Conservation (phyloP, 2,888 invertebrate genomes). For the Hydriomena furcata region DNA sequence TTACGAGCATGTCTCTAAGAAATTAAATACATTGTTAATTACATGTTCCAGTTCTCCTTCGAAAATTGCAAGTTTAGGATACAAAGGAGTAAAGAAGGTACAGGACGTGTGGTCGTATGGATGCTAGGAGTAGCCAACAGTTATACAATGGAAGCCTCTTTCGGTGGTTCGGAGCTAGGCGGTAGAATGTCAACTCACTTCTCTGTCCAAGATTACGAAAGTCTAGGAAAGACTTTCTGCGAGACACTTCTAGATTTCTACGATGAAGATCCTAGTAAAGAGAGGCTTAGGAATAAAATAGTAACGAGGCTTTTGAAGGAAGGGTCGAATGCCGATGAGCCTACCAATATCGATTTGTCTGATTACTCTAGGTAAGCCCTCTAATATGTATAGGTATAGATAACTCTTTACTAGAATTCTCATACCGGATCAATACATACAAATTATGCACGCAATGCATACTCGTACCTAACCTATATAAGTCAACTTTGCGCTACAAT, state of each 20-base stretch:
- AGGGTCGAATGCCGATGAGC: slow-evolving; percentile 95
- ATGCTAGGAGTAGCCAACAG: slow-evolving; percentile 97
- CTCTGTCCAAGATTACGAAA: slow-evolving; percentile 85
- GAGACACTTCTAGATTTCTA: slow-evolving; percentile 96
- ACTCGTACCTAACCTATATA: no score
- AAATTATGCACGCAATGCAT: no score
- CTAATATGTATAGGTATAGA: background rate
- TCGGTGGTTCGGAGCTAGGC: slow-evolving; percentile 94
- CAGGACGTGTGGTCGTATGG: slow-evolving; percentile 97
- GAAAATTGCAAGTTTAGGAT: slow-evolving; percentile 97
- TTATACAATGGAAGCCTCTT: slow-evolving; percentile 97
- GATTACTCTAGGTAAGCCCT: slow-evolving; percentile 91
- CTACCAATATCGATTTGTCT: slow-evolving; percentile 92
- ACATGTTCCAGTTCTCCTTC: slow-evolving; percentile 90
- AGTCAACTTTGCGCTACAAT: no score
- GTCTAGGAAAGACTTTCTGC: slow-evolving; percentile 95
- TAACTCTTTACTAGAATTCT: no score
- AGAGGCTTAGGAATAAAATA: slow-evolving; percentile 90
- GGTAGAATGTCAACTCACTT: slow-evolving; percentile 93
- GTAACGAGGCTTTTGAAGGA: slow-evolving; percentile 90
- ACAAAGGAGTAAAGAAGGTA: slow-evolving; percentile 96
- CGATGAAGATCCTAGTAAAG: slow-evolving; percentile 93
- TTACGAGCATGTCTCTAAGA: background rate
- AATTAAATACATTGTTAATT: slow-evolving; percentile 4
- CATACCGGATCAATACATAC: no score